These are phyloP conservation scores for Solea solea DNA, from an alignment of 2,113 vertebrate species.

Conservation along the genomic window DNA sequence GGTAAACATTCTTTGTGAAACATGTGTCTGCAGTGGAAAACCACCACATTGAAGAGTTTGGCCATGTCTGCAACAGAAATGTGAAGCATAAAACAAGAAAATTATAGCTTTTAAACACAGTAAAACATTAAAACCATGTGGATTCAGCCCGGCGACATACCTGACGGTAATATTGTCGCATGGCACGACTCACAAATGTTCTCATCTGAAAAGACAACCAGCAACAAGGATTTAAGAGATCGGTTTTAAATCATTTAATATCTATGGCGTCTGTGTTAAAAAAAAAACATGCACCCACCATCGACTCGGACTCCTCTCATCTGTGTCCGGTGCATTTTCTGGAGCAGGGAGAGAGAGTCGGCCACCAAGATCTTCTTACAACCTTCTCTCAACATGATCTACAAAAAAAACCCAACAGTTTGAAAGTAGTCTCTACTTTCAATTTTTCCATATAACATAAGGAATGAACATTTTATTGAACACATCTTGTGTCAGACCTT, in stretches of 20 bases:
- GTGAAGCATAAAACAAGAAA: background rate
- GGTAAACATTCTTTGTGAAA: conserved; percentile 98
- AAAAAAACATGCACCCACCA: conserved; percentile 77
- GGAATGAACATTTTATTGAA: too few relatives aligned
- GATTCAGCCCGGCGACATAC: conserved; percentile 63
- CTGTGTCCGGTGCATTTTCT: conserved; percentile 97
- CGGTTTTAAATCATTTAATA: conserved; percentile 1
- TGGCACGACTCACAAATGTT: conserved; percentile 96
- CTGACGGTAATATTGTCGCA: conserved; percentile 91
- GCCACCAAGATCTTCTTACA: conserved; percentile 99
- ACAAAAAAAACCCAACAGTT: background rate
- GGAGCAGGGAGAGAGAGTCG: conserved; percentile 92
- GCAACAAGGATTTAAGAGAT: background rate
- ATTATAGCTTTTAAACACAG: background rate
- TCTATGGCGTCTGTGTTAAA: background rate
- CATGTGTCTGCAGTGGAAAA: conserved; percentile 98
- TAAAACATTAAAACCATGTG: background rate
- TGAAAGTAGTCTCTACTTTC: background rate
- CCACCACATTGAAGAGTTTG: conserved; percentile 88
- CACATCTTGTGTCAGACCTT: too few relatives aligned
- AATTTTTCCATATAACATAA: too few relatives aligned
- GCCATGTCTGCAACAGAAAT: conserved; percentile 85
- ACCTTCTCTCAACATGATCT: conserved; percentile 96
- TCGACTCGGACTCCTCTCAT: conserved; percentile 92
- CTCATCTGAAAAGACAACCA: conserved; percentile 86